These are phyloP conservation scores for Anarhynchus alexandrinus DNA, from an alignment of 2,113 vertebrate species.

Conservation along the genomic window DNA sequence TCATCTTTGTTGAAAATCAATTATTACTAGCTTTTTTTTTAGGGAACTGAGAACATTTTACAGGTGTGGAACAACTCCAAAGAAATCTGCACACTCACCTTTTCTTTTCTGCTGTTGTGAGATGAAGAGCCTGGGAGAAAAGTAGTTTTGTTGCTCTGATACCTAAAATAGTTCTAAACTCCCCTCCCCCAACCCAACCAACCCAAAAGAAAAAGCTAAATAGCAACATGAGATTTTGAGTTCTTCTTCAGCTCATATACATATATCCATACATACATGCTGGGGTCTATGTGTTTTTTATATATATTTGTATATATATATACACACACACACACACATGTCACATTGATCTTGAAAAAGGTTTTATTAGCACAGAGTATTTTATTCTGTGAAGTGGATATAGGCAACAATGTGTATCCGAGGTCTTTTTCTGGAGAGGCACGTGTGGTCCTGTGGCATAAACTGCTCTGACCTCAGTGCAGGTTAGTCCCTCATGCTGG, in stretches of 20 bases:
- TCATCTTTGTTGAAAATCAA: not conserved
- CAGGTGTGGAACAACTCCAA: not conserved
- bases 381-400: not conserved
- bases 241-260: not conserved
- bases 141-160: not conserved
- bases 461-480: not conserved
- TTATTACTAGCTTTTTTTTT: not conserved
- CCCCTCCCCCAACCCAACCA: not conserved
- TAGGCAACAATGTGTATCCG: not conserved
- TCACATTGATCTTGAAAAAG: not conserved
- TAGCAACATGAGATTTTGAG: not conserved
- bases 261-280: not conserved
- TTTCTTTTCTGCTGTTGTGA: not conserved
- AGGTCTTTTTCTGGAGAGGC: not conserved
- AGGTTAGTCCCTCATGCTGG: rapidly evolving
- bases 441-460: not conserved
- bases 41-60: not conserved
- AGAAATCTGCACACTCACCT: not conserved
- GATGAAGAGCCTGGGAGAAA: not conserved
- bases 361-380: not conserved
- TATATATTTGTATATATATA: not conserved
- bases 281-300: not conserved
- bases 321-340: no score
- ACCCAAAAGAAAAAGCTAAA: not conserved
- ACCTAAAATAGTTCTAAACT: not conserved